phyloP scores from a whole-genome alignment of 2,888 invertebrate genomes.

The Tipula lateralis region DNA sequence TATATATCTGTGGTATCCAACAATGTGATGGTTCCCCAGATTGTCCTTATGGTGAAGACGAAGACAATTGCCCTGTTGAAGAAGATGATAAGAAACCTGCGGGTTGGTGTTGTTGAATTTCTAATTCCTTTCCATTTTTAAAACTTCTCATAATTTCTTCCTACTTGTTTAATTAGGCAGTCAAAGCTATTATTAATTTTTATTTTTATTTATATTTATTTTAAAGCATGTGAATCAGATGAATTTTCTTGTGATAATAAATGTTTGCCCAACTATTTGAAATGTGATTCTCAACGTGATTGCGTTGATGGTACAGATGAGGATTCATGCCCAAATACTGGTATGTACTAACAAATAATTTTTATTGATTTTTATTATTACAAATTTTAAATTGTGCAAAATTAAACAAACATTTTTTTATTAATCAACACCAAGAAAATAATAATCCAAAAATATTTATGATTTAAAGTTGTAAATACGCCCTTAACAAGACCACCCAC shows the following conservation, averaged over 20 bases:
- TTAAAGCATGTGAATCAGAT: slow-evolving; percentile 39
- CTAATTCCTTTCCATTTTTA: slow-evolving; percentile 31
- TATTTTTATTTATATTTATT: neutral
- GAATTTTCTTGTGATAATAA: slow-evolving; percentile 61
- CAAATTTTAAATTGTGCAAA: neutral
- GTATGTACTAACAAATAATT: neutral
- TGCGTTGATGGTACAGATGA: slow-evolving; percentile 68
- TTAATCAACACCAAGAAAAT: neutral
- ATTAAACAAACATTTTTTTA: neutral
- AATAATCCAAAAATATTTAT: neutral
- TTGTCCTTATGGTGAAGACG: slow-evolving; percentile 47
- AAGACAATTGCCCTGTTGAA: slow-evolving; percentile 39
- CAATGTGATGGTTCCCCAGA: slow-evolving; percentile 42
- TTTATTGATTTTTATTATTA: slow-evolving; percentile 11
- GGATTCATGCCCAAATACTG: slow-evolving; percentile 50
- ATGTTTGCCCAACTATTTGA: slow-evolving; percentile 54
- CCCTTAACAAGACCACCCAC: neutral
- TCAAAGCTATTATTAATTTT: neutral
- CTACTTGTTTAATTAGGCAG: neutral
- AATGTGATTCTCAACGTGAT: slow-evolving; percentile 57
- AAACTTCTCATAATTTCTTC: neutral
- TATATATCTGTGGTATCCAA: slow-evolving; percentile 43
- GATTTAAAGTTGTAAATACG: slow-evolving; percentile 11
- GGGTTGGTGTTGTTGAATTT: slow-evolving; percentile 30
- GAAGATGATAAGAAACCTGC: neutral